Base-by-base conservation (phyloP, 1,140 invertebrate species). In the Brachionus calyciflorus region DNA sequence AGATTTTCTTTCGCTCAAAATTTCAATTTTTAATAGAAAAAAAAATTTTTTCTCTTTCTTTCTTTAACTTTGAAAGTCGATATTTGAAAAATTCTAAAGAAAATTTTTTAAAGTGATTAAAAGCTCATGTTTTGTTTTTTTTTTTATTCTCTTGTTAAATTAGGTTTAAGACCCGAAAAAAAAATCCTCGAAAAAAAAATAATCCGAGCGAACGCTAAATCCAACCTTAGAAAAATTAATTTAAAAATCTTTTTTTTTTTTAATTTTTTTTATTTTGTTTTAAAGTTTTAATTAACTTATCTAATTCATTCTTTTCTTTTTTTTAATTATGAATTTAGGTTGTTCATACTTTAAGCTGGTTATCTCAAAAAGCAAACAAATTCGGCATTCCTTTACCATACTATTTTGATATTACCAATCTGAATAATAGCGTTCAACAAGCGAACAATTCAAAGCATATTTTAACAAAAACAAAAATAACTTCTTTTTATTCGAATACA, bases 21-120 rank as follows among this genome's bases (percentile, higher is more conserved):
- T 37, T 37, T 37, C 33, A 37, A 37, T n/a, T n/a, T n/a, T n/a
- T 5, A 37, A 37, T 5, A 37, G 9, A 3, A 37, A 37, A 5
- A 37, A 3, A 37, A 37, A 3, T 37, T 37, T 37, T 37, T 37
- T 37, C 9, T 37, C 33, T 37, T 9, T 37, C 33, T 37, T 37
- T 37, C 3, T 37, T 37, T 46, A n/a, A n/a, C n/a, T 65, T 60
- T 49, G 46, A 55, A 55, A 65, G 33, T 26, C 30, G 60, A 65
- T 26, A 65, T 65, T 46, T 65, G 37, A 65, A 26, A 65, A 65
- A 41, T 65, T 19, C 33, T 65, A 24, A 65, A 65, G 41, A 44
- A 65, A 28, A 44, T 44, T 65, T 63, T 37, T 41, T 21, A 6
- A 65, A 65, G 9, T 24, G 60, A 44, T 44, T 65, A 65, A n/a